A percentile compares a stretch with the other conserved stretches of the same genome.
Conservation (phyloP, 2,797 vertebrate species). For the Rhynchonycteris naso region DNA sequence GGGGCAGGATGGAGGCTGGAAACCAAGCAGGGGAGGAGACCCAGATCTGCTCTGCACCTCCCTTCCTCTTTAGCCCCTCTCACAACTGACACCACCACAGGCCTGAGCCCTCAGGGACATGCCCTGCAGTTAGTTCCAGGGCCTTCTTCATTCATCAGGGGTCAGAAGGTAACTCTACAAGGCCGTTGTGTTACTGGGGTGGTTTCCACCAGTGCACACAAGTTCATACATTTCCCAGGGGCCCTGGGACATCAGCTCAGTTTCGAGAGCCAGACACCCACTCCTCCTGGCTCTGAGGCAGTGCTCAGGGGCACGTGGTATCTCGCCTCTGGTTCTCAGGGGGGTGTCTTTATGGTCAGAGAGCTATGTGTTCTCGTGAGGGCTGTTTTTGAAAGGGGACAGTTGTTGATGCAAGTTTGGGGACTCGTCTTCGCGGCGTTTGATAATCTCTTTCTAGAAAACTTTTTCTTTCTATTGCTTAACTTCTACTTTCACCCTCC, state of each 20-base stretch:
- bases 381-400: not conserved
- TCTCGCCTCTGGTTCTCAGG: not conserved
- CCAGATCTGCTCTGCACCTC: not conserved
- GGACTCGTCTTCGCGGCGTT: not conserved
- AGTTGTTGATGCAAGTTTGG: not conserved
- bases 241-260: not conserved
- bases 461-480: not conserved
- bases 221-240: not conserved
- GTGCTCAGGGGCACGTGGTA: rapidly evolving
- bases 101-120: not conserved
- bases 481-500: not conserved
- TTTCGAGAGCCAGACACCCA: not conserved
- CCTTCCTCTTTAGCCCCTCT: not conserved
- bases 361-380: not conserved
- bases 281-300: not conserved
- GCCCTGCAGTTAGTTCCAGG: not conserved
- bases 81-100: not conserved
- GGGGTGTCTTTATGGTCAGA: not conserved
- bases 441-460: not conserved
- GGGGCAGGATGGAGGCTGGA: no score
- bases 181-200: not conserved
- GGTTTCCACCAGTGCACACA: rapidly evolving
- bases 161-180: not conserved
- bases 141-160: not conserved
- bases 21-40: not conserved